A percentile compares a stretch with the other conserved stretches of the same genome.
Conservation (phyloP, 2,797 vertebrate species). For the Somateria mollissima region DNA sequence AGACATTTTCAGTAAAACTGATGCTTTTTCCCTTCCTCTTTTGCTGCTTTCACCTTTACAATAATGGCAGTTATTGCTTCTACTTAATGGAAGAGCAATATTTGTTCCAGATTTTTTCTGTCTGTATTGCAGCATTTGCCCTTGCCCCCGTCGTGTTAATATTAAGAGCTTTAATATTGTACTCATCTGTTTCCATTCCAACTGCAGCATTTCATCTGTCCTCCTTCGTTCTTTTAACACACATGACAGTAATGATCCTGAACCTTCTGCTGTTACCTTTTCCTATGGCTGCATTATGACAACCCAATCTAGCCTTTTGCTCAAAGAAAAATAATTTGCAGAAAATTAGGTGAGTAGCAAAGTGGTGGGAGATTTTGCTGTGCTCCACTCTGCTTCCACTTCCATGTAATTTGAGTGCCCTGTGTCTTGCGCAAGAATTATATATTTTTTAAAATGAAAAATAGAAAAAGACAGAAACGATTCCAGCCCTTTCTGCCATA, state of each 20-base stretch:
- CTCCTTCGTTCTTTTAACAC: background rate
- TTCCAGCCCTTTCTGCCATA: too few species aligned
- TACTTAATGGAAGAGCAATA: background rate
- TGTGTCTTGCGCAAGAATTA: background rate
- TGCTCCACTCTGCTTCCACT: background rate
- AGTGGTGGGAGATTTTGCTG: background rate
- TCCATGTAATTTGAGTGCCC: background rate
- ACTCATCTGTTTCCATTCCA: background rate
- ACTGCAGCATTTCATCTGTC: background rate
- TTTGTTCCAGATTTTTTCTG: background rate
- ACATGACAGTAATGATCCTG: background rate
- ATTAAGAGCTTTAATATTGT: background rate
- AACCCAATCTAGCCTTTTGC: background rate
- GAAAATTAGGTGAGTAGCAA: background rate
- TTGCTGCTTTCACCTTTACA: background rate
- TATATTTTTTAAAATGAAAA: background rate
- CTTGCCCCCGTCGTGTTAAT: rapidly evolving
- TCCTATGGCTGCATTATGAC: background rate
- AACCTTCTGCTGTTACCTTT: background rate
- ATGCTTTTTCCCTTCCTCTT: background rate
- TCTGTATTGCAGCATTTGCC: background rate
- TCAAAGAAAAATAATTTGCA: background rate
- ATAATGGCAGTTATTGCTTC: background rate
- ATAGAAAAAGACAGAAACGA: background rate
- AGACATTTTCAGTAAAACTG: background rate